phyloP scores from a whole-genome alignment of 1,140 invertebrate genomes.

The Planococcus citri region DNA sequence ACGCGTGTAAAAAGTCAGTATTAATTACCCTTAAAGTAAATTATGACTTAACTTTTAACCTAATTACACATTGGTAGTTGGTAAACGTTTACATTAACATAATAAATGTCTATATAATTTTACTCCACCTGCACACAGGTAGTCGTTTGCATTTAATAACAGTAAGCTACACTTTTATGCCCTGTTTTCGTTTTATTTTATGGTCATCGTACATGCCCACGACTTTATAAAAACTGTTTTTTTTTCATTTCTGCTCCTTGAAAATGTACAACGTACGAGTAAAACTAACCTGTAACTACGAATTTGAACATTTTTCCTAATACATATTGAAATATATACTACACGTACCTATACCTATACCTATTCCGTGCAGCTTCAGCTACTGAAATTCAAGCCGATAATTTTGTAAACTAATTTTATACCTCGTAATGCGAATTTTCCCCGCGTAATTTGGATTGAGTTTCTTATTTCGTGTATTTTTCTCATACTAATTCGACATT shows the following conservation, averaged over 20 bases:
- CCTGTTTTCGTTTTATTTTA: not conserved
- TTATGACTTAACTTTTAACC: slow-evolving; percentile 3
- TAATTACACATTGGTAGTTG: not conserved
- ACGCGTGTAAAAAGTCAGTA: slow-evolving; percentile 2
- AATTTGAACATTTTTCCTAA: not conserved
- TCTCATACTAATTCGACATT: too few species aligned
- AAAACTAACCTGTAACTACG: not conserved
- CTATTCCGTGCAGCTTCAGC: too few species aligned
- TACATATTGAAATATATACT: not conserved
- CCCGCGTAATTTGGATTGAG: too few species aligned
- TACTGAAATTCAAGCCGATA: not conserved
- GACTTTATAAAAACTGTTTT: not conserved
- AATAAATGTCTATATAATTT: slow-evolving; percentile 8
- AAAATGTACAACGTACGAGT: not conserved
- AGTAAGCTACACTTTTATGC: not conserved
- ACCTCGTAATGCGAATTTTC: not conserved
- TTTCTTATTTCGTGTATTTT: too few species aligned
- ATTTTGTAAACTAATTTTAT: not conserved
- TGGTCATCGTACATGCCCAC: not conserved
- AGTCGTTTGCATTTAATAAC: slow-evolving; percentile 7
- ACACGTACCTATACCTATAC: too few species aligned
- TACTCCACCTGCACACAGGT: not conserved
- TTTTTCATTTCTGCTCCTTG: not conserved
- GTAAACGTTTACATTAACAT: slow-evolving; percentile 1
- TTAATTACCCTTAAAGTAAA: not conserved